These are phyloP conservation scores for Centropyge bicolor DNA, from an alignment of 2,797 vertebrate genomes.

Conservation along the genomic window DNA sequence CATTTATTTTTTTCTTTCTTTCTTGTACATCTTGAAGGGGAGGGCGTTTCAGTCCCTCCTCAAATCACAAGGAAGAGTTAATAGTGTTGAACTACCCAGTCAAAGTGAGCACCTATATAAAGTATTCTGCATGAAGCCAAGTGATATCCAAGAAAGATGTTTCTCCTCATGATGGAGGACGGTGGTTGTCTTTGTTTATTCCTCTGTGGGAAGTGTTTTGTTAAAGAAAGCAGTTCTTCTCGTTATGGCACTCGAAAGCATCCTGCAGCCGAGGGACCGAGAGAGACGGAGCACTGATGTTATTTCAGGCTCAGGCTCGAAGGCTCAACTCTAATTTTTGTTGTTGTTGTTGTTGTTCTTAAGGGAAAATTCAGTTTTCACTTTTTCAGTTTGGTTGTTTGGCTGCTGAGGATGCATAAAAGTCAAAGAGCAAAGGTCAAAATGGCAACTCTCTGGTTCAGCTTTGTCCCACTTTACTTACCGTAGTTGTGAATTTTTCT, in stretches of 20 bases:
- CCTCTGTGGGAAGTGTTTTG: slow-evolving; percentile 70
- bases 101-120: slow-evolving; percentile 8
- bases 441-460: background rate
- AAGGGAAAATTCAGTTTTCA: background rate
- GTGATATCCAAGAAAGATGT: slow-evolving; percentile 26
- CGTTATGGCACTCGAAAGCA: slow-evolving; percentile 53
- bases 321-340: slow-evolving; percentile 5
- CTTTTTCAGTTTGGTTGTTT: background rate
- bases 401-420: background rate
- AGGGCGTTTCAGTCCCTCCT: slow-evolving; percentile 12
- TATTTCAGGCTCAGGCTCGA: slow-evolving; percentile 59
- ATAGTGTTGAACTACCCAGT: background rate
- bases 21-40: slow-evolving; percentile 28
- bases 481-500: background rate
- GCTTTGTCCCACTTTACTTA: background rate
- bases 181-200: slow-evolving; percentile 62
- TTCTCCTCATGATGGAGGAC: slow-evolving; percentile 38
- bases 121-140: slow-evolving; percentile 27
- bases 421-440: background rate
- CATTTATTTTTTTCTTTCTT: slow-evolving; percentile 25
- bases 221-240: slow-evolving; percentile 63
- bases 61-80: slow-evolving; percentile 8
- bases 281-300: slow-evolving; percentile 30
- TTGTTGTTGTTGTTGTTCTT: background rate
- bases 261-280: slow-evolving; percentile 53